Evolutionary conservation across 2,113 vertebrate genomes (phyloP).

Genomic region (Dasypus novemcinctus): DNA sequence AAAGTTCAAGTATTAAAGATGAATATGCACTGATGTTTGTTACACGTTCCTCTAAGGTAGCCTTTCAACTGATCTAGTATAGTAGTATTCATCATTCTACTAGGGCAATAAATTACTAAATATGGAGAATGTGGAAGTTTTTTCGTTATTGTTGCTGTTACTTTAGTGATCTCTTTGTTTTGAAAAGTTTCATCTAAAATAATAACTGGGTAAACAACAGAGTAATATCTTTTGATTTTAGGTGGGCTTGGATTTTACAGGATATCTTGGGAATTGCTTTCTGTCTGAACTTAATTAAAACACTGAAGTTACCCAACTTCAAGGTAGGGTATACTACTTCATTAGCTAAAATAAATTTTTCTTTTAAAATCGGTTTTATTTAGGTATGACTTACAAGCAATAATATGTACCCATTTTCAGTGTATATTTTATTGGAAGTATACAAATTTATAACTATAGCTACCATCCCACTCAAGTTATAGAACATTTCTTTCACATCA

Average conservation of each 20-base stretch:
- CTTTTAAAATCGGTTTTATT: constrained; percentile 38
- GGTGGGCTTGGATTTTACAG: constrained; percentile 98
- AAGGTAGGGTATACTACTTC: constrained; percentile 88
- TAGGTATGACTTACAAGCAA: constrained; percentile 3
- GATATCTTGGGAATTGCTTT: constrained; percentile 95
- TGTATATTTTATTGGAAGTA: neutral
- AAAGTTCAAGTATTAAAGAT: constrained; percentile 30
- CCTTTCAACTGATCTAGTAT: neutral
- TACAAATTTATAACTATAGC: neutral
- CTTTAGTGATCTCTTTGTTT: constrained; percentile 23
- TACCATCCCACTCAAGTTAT: neutral
- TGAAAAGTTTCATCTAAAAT: constrained; percentile 46
- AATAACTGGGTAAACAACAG: constrained; percentile 47
- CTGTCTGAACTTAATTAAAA: constrained; percentile 97
- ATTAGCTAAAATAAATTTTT: constrained; percentile 41
- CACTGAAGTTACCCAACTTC: constrained; percentile 94
- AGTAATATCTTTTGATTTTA: constrained; percentile 77
- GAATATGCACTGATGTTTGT: neutral
- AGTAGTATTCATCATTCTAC: neutral
- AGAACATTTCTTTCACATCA: neutral
- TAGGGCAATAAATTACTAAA: neutral
- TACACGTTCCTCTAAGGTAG: neutral
- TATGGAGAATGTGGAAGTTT: neutral
- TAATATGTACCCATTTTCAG: neutral
- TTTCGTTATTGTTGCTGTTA: neutral